Conservation (phyloP, 1,140 invertebrate species). For the Solenopsis invicta region DNA sequence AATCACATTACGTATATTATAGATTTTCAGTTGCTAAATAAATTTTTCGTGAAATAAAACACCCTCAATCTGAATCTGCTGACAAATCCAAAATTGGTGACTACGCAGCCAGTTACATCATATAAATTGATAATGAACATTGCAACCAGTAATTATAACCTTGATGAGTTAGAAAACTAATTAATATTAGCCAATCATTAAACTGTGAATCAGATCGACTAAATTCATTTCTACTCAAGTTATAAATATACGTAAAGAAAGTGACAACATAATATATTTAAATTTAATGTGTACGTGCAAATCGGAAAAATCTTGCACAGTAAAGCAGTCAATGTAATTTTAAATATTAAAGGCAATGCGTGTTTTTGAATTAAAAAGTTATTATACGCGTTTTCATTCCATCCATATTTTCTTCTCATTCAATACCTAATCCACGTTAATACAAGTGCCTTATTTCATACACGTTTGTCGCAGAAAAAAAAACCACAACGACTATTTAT, state of each 20-base stretch:
- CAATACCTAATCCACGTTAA: neutral
- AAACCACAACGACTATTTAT: constrained; percentile 15
- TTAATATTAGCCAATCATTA: too few species aligned
- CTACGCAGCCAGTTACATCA: too few species aligned
- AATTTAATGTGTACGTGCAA: neutral
- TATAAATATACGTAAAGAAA: neutral
- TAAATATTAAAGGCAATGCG: neutral
- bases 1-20: too few species aligned
- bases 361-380: constrained; percentile 4
- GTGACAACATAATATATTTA: neutral
- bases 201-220: too few species aligned
- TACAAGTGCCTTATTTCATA: neutral
- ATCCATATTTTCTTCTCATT: neutral
- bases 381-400: neutral
- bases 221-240: too few species aligned
- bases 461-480: neutral
- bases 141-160: too few species aligned
- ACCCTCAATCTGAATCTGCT: too few species aligned
- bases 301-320: neutral
- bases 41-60: too few species aligned
- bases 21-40: too few species aligned
- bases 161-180: too few species aligned
- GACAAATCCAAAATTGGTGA: too few species aligned
- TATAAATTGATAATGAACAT: too few species aligned
- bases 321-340: constrained; percentile 2